Evolutionary conservation across 2,113 vertebrate species (phyloP).

Genomic region (Dolichallabes microphthalmus): DNA sequence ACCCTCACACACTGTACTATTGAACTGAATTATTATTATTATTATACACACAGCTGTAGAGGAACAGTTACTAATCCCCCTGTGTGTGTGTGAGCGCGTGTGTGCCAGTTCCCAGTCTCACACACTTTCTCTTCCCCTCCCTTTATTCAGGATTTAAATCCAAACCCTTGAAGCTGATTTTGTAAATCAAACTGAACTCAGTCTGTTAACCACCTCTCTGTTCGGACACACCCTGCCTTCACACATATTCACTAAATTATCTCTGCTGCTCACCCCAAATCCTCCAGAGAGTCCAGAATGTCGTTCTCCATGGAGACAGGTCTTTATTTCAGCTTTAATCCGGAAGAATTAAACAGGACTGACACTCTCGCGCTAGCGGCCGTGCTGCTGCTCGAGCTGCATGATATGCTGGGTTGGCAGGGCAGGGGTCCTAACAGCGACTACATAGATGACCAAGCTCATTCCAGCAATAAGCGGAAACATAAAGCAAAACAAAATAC

Average conservation of each 20-base stretch:
- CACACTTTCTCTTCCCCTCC: not conserved
- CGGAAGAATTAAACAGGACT: too few species aligned
- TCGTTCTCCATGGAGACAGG: conserved; percentile 9
- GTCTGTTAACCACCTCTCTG: not conserved
- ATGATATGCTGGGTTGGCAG: conserved; percentile 46
- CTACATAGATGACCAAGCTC: not conserved
- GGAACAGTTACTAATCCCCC: too few species aligned
- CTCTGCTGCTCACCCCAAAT: conserved; percentile 40
- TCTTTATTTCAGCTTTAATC: not conserved
- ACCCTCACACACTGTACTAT: not conserved
- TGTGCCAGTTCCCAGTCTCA: not conserved
- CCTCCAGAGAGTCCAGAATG: conserved; percentile 53
- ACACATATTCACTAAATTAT: not conserved
- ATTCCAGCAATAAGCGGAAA: not conserved
- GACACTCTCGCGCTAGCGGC: not conserved
- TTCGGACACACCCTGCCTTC: not conserved
- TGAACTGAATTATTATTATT: not conserved
- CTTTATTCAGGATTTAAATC: not conserved
- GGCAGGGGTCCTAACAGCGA: conserved; percentile 21
- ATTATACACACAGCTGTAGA: not conserved
- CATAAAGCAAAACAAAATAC: not conserved
- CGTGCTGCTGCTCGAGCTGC: not conserved
- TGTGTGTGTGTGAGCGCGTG: too few species aligned
- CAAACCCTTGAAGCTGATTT: not conserved
- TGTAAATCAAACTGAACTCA: not conserved